Percentiles rank a stretch among this genome's conserved stretches.
These are phyloP conservation scores for Semaprochilodus insignis DNA, from an alignment of 2,797 vertebrate genomes.

Conservation along the genomic window DNA sequence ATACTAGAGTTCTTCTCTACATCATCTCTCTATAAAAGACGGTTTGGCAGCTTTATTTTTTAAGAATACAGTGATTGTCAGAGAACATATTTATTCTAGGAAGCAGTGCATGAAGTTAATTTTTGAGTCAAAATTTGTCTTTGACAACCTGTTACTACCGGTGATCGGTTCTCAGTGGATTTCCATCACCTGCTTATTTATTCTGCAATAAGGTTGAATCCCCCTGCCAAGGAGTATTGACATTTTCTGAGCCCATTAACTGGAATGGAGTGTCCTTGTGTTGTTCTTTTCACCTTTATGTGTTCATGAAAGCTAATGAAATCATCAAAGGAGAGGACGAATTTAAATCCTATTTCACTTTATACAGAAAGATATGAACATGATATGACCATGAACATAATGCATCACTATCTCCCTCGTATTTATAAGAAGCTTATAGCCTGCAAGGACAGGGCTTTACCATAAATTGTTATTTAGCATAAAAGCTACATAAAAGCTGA, in stretches of 20 bases:
- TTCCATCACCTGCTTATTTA: not conserved
- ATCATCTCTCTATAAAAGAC: too few relatives aligned
- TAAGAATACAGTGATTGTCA: not conserved
- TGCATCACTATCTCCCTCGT: not conserved
- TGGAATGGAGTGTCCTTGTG: not conserved
- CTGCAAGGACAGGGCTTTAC: not conserved
- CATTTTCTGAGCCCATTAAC: not conserved
- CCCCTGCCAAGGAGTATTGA: not conserved
- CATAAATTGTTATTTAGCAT: not conserved
- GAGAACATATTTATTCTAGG: not conserved
- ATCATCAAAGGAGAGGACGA: not conserved
- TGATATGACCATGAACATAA: not conserved
- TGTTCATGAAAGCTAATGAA: not conserved
- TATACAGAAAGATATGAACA: not conserved
- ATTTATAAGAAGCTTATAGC: not conserved
- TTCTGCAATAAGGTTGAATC: not conserved
- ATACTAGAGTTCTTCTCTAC: too few relatives aligned
- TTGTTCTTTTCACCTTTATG: not conserved
- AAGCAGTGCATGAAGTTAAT: not conserved
- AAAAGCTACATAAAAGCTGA: not conserved
- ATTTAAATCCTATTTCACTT: not conserved
- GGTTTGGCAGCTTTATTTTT: not conserved
- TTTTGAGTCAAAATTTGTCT: not conserved
- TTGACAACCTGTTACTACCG: not conserved
- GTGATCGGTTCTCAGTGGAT: not conserved